Percentiles rank a stretch among this genome's conserved stretches.
Evolutionary conservation across 2,113 vertebrate genomes (phyloP).

Genomic region (Xiphophorus maculatus): DNA sequence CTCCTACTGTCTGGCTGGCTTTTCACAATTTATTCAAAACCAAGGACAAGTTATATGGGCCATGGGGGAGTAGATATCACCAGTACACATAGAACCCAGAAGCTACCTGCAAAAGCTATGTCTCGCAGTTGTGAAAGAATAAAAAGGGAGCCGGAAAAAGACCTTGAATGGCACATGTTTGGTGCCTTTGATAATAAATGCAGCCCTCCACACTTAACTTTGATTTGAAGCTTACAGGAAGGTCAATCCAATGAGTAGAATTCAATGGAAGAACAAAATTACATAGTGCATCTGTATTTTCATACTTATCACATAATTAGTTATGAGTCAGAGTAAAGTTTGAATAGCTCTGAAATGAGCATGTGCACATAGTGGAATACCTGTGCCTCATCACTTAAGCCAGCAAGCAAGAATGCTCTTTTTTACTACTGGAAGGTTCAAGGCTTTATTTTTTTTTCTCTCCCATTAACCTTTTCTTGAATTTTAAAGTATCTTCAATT

Average conservation of each 20-base stretch:
- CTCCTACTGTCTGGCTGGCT: conserved; percentile 39
- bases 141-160: conserved; percentile 32
- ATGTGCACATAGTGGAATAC: not conserved
- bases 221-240: conserved; percentile 37
- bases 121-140: conserved; percentile 18
- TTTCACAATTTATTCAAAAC: conserved; percentile 48
- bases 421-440: conserved; percentile 31
- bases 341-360: conserved; percentile 7
- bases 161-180: conserved; percentile 52
- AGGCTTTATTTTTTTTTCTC: conserved; percentile 5
- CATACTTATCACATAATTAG: conserved; percentile 11
- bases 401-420: conserved; percentile 8
- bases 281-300: not conserved
- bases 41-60: conserved; percentile 66
- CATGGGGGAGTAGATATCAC: conserved; percentile 50
- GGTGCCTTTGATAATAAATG: conserved; percentile 64
- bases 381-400: conserved; percentile 2
- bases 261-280: conserved; percentile 22
- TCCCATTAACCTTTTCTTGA: not conserved
- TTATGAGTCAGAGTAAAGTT: conserved; percentile 15
- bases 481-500: conserved; percentile 2
- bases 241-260: conserved; percentile 47
- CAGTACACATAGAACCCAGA: conserved; percentile 50
- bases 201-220: conserved; percentile 28
- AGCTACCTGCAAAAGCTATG: conserved; percentile 41